Conservation (phyloP, 2,888 invertebrate species). For the Brachypalpus laphriformis region DNA sequence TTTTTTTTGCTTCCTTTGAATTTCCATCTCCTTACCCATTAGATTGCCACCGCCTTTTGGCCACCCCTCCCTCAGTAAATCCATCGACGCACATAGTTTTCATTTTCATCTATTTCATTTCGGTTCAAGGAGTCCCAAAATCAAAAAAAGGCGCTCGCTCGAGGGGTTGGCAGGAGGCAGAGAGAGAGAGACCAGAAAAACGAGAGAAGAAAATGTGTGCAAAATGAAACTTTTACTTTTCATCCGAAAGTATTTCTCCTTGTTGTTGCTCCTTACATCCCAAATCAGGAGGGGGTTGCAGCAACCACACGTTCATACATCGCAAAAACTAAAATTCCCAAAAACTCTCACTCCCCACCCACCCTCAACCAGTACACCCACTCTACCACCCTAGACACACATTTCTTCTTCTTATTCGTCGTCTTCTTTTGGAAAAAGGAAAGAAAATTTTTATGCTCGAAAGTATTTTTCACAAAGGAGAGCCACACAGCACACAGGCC, state of each 20-base stretch:
- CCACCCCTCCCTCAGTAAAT: constrained; percentile 13
- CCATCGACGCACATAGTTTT: constrained; percentile 64
- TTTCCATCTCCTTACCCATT: constrained; percentile 68
- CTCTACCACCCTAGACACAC: constrained; percentile 41
- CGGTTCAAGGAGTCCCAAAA: constrained; percentile 72
- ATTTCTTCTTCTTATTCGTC: constrained; percentile 51
- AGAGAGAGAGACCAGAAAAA: constrained; percentile 15
- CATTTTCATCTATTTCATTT: constrained; percentile 74
- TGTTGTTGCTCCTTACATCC: constrained; percentile 8
- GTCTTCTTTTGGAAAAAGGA: constrained; percentile 41
- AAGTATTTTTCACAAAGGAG: constrained; percentile 73
- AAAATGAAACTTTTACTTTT: constrained; percentile 74
- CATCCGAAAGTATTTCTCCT: constrained; percentile 58
- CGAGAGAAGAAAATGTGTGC: constrained; percentile 58
- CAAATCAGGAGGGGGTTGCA: constrained; percentile 39
- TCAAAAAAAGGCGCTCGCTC: constrained; percentile 51
- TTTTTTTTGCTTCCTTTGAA: constrained; percentile 64
- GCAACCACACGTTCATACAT: constrained; percentile 68
- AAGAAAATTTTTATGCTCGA: constrained; percentile 65
- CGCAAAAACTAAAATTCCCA: constrained; percentile 72
- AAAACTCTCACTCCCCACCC: constrained; percentile 45
- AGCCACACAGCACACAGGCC: constrained; percentile 29
- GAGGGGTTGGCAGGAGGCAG: neutral
- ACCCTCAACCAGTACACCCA: constrained; percentile 1
- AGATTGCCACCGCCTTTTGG: constrained; percentile 42